Percentiles rank a stretch among this genome's conserved stretches.
phyloP scores from a whole-genome alignment of 2,113 vertebrate species.

The Prunella fulvescens region DNA sequence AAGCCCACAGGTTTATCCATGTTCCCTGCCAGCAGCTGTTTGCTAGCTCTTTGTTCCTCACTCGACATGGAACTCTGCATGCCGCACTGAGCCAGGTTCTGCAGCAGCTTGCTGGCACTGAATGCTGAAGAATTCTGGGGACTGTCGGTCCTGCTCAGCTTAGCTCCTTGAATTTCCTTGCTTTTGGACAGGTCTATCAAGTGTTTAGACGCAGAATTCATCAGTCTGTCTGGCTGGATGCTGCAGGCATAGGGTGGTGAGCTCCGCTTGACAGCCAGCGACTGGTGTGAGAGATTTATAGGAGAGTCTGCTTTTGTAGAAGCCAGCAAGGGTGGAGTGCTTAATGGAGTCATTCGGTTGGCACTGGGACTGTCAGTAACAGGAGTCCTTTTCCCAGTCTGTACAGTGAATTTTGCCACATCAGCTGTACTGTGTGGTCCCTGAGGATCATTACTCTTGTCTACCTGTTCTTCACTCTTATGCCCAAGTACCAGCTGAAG shows the following conservation, averaged over 20 bases:
- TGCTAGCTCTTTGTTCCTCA: slow-evolving; percentile 72
- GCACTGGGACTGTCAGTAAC: slow-evolving; percentile 73
- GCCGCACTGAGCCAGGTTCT: slow-evolving; percentile 94
- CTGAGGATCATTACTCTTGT: slow-evolving; percentile 75
- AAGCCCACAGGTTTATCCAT: slow-evolving; percentile 78
- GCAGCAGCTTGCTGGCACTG: slow-evolving; percentile 95
- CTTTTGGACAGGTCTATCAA: slow-evolving; percentile 79
- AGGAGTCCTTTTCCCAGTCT: slow-evolving; percentile 75
- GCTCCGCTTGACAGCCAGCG: slow-evolving; percentile 72
- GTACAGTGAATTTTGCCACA: slow-evolving; percentile 75
- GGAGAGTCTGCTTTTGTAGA: slow-evolving; percentile 74
- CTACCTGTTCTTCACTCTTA: slow-evolving; percentile 83
- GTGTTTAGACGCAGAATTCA: slow-evolving; percentile 63
- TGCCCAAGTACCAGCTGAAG: slow-evolving; percentile 94
- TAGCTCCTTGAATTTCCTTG: slow-evolving; percentile 75
- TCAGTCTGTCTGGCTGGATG: slow-evolving; percentile 66
- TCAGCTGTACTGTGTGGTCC: slow-evolving; percentile 76
- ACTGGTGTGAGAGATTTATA: slow-evolving; percentile 76
- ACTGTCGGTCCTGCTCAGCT: slow-evolving; percentile 76
- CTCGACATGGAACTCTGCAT: slow-evolving; percentile 68
- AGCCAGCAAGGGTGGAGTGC: slow-evolving; percentile 76
- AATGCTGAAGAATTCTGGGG: slow-evolving; percentile 81
- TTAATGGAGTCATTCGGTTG: slow-evolving; percentile 71
- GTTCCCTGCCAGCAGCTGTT: slow-evolving; percentile 71
- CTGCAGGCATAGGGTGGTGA: slow-evolving; percentile 65